phyloP scores from a whole-genome alignment of 2,888 invertebrate species.

The Acleris literana region DNA sequence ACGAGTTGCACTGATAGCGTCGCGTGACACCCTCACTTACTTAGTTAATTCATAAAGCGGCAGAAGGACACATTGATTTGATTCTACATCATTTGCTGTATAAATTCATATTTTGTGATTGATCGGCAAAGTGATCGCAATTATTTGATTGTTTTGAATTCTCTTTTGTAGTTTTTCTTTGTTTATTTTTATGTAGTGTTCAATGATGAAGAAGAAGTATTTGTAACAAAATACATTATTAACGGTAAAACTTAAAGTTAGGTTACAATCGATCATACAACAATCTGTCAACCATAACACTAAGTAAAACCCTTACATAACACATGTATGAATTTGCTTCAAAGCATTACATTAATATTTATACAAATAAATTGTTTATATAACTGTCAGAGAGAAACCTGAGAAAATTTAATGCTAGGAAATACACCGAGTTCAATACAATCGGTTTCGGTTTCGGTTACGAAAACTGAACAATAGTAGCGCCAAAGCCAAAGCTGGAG shows the following conservation, averaged over 20 bases:
- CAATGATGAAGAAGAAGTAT: no score
- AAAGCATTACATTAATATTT: no score
- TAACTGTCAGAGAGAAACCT: background rate
- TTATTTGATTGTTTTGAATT: background rate
- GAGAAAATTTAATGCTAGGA: background rate
- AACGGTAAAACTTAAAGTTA: no score
- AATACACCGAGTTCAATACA: no score
- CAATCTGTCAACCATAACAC: no score
- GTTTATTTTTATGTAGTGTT: no score
- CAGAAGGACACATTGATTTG: slow-evolving; percentile 18
- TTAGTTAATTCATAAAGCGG: slow-evolving; percentile 21
- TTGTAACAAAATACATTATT: no score
- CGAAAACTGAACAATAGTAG: slow-evolving; percentile 18
- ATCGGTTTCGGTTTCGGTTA: slow-evolving; percentile 1
- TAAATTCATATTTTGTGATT: slow-evolving; percentile 14
- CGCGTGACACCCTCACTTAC: slow-evolving; percentile 17
- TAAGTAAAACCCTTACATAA: no score
- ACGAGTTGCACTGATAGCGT: background rate
- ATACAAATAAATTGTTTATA: background rate
- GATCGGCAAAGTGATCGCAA: background rate
- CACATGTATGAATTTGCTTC: no score
- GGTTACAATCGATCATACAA: no score
- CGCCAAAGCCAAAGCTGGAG: slow-evolving; percentile 6
- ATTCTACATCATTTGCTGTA: slow-evolving; percentile 14
- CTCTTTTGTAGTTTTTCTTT: no score